Percentiles rank a stretch among this genome's conserved stretches.
phyloP scores from a whole-genome alignment of 2,888 invertebrate species.

The Omphaloscelis lunosa region DNA sequence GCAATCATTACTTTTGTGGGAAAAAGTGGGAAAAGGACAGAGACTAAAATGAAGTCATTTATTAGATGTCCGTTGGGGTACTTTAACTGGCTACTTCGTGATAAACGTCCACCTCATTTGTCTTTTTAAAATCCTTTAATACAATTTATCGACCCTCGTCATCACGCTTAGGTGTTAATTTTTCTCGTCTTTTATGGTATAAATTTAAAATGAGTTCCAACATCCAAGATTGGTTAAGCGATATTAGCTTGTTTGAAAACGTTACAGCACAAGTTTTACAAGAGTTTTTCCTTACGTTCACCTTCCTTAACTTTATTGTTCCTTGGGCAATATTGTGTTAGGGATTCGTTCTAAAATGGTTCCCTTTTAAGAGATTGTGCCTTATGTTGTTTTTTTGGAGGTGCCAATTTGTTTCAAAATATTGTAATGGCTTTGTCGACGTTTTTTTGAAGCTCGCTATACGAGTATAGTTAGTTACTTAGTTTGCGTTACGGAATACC shows the following conservation, averaged over 20 bases:
- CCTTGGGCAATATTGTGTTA: slow-evolving; percentile 44
- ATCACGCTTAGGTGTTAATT: not conserved
- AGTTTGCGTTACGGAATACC: not conserved
- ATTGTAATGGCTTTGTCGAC: not conserved
- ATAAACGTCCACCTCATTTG: slow-evolving; percentile 50
- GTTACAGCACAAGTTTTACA: slow-evolving; percentile 40
- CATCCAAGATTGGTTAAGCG: slow-evolving; percentile 9
- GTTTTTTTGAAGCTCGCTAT: too few species aligned
- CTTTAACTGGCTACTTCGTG: slow-evolving; percentile 39
- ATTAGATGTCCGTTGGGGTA: slow-evolving; percentile 52
- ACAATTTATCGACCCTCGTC: slow-evolving; percentile 16
- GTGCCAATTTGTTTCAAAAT: not conserved
- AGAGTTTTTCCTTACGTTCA: slow-evolving; percentile 32
- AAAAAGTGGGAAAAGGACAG: not conserved
- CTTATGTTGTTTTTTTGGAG: not conserved
- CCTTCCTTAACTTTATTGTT: slow-evolving; percentile 38
- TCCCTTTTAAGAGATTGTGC: slow-evolving; percentile 1
- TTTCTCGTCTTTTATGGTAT: not conserved
- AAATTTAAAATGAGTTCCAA: slow-evolving; percentile 6
- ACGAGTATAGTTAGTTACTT: not conserved
- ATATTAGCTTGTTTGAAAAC: slow-evolving; percentile 48
- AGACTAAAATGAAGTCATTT: slow-evolving; percentile 62
- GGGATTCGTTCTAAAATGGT: slow-evolving; percentile 8
- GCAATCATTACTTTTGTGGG: slow-evolving; percentile 28
- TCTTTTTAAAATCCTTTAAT: slow-evolving; percentile 25